These are phyloP conservation scores for Aphis craccivora DNA, from an alignment of 1,140 invertebrate genomes.

Conservation along the genomic window DNA sequence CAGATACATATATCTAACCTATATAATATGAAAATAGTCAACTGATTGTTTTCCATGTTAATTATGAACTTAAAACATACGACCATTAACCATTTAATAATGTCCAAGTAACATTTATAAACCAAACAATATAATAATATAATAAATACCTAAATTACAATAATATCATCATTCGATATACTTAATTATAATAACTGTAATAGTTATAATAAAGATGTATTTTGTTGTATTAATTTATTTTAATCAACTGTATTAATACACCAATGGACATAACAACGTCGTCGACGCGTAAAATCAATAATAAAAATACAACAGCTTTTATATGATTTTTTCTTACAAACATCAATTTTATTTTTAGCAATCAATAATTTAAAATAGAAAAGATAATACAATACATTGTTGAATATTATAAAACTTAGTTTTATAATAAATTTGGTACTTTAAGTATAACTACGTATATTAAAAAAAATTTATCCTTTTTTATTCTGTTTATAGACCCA, in stretches of 20 bases:
- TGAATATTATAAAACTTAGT: not conserved
- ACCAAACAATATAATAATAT: not conserved
- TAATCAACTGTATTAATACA: not conserved
- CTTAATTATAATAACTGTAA: not conserved
- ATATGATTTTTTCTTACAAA: not conserved
- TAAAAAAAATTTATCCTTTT: not conserved
- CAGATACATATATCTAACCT: not conserved
- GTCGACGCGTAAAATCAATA: not conserved
- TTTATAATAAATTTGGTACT: not conserved
- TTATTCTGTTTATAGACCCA: not conserved
- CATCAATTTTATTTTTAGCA: not conserved
- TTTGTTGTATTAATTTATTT: not conserved
- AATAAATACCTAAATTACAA: not conserved
- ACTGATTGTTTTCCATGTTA: not conserved
- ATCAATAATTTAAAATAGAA: not conserved
- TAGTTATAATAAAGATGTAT: not conserved
- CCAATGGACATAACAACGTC: too few relatives aligned
- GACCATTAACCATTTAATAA: not conserved
- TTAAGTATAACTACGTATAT: not conserved
- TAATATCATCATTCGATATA: not conserved
- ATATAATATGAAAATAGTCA: not conserved
- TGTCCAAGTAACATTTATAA: not conserved
- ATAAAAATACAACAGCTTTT: not conserved
- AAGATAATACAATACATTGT: not conserved
- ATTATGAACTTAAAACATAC: not conserved